A percentile compares a stretch with the other conserved stretches of the same genome.
Evolutionary conservation across 2,888 invertebrate genomes (phyloP).

Genomic region (Pseudococcus longispinus): DNA sequence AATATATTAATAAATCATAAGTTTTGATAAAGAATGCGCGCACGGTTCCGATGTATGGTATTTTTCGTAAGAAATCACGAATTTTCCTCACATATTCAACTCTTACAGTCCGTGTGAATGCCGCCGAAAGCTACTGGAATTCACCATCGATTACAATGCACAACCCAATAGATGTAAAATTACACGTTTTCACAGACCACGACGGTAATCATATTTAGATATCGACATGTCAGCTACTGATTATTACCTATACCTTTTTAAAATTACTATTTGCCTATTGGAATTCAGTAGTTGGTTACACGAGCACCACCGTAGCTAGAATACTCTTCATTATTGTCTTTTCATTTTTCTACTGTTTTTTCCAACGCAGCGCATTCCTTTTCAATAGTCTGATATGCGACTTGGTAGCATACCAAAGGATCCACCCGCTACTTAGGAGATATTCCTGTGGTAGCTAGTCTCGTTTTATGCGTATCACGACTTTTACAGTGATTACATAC

Average conservation of each 20-base stretch:
- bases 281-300: conserved; percentile 46
- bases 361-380: conserved; percentile 5
- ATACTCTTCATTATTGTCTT: conserved; percentile 47
- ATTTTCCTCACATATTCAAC: conserved; percentile 39
- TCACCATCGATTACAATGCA: conserved; percentile 53
- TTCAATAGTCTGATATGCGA: conserved; percentile 26
- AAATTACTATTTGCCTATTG: conserved; percentile 52
- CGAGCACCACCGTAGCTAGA: not conserved
- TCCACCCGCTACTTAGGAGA: conserved; percentile 22
- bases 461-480: conserved; percentile 28
- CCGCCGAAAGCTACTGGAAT: conserved; percentile 57
- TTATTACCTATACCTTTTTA: conserved; percentile 50
- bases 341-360: conserved; percentile 2
- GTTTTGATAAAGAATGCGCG: conserved; percentile 48
- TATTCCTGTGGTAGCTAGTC: not conserved
- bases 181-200: conserved; percentile 55
- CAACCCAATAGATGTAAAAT: conserved; percentile 47
- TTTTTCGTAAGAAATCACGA: conserved; percentile 50
- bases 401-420: conserved; percentile 21
- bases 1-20: conserved; percentile 56
- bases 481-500: conserved; percentile 3
- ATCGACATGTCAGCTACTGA: conserved; percentile 56
- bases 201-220: conserved; percentile 54
- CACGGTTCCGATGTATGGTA: not conserved
- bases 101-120: conserved; percentile 50